Evolutionary conservation across 2,113 vertebrate species (phyloP).

Genomic region (Dermatemys mawii): DNA sequence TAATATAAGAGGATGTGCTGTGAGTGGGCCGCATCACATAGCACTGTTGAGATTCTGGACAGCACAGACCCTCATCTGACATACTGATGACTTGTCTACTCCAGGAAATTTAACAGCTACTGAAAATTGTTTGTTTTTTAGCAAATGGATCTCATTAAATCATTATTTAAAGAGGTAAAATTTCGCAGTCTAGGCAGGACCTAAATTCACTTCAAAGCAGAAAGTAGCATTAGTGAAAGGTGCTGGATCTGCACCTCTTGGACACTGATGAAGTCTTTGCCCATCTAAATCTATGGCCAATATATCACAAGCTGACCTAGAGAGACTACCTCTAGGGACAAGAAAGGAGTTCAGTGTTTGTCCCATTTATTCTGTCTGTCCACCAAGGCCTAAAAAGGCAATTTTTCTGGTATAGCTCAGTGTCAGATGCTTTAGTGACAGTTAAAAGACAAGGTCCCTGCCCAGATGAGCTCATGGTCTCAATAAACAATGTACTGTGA

Average conservation of each 20-base stretch:
- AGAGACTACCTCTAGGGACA: not conserved
- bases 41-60: not conserved
- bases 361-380: not conserved
- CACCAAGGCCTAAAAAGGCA: not conserved
- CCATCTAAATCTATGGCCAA: not conserved
- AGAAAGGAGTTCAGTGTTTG: not conserved
- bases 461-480: not conserved
- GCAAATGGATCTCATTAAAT: not conserved
- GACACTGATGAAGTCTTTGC: fast-evolving
- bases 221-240: not conserved
- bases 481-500: not conserved
- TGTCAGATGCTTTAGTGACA: not conserved
- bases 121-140: not conserved
- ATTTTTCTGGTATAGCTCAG: not conserved
- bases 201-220: not conserved
- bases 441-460: not conserved
- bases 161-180: not conserved
- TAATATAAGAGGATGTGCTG: not conserved
- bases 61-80: not conserved
- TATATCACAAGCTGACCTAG: not conserved
- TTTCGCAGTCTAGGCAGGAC: not conserved
- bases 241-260: not conserved
- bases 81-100: not conserved
- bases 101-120: not conserved
- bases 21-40: not conserved